These are phyloP conservation scores for pig (Sus scrofa) DNA, from an alignment of 2,113 vertebrate species.

Conservation along the genomic window T2T-Sscrofa CM000814.6:133698001-133698500, in stretches of 20 bases:
- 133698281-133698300: neutral
- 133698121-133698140: neutral
- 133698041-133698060: neutral
- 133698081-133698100: neutral
- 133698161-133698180: neutral
- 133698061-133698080: neutral
- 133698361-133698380: neutral
- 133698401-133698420: neutral
- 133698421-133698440: neutral
- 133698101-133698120: neutral
- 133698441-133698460: neutral
- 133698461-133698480: neutral
- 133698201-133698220: neutral
- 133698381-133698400: neutral
- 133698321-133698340: too few relatives aligned
- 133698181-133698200: neutral
- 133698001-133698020: neutral
- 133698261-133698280: neutral
- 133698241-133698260: neutral
- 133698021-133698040: neutral
- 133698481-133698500: neutral
- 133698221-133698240: neutral
- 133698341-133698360: neutral
- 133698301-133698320: neutral
- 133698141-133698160: neutral